Evolutionary conservation across 2,113 vertebrate species (phyloP).

Genomic region (Drymodes brunneopygia): DNA sequence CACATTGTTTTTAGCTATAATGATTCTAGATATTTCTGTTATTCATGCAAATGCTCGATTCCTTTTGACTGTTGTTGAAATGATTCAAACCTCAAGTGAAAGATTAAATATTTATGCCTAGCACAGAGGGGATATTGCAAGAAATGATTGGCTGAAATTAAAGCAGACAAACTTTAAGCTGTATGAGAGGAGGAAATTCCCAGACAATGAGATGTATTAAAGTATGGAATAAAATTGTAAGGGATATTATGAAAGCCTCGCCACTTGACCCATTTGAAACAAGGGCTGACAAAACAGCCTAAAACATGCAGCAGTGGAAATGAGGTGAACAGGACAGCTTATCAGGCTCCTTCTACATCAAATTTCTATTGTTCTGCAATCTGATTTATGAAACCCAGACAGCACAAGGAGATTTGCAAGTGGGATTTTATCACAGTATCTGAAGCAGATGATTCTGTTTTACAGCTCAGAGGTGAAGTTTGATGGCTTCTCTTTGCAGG

Average conservation of each 20-base stretch:
- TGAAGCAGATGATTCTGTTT: slow-evolving; percentile 28
- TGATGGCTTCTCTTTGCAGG: slow-evolving; percentile 17
- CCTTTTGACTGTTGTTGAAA: slow-evolving; percentile 3
- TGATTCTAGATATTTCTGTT: neutral
- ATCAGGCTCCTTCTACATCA: neutral
- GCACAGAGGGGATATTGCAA: neutral
- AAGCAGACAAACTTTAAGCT: slow-evolving; percentile 20
- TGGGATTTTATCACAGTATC: neutral
- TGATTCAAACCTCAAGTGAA: neutral
- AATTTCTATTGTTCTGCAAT: neutral
- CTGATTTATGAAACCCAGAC: slow-evolving; percentile 39
- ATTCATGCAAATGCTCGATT: neutral
- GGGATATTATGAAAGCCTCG: neutral
- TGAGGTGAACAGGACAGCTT: neutral
- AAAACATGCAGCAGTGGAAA: neutral
- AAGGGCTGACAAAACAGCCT: neutral
- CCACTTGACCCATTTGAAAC: neutral
- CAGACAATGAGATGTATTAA: slow-evolving; percentile 34
- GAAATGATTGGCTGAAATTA: neutral
- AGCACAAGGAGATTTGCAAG: neutral
- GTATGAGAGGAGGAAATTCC: slow-evolving; percentile 3
- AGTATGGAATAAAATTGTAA: slow-evolving; percentile 11
- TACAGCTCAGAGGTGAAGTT: slow-evolving; percentile 11
- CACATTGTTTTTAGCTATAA: neutral
- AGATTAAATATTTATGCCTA: slow-evolving; percentile 39